Conservation (phyloP, 1,140 invertebrate species). For the Camponotus floridanus region DNA sequence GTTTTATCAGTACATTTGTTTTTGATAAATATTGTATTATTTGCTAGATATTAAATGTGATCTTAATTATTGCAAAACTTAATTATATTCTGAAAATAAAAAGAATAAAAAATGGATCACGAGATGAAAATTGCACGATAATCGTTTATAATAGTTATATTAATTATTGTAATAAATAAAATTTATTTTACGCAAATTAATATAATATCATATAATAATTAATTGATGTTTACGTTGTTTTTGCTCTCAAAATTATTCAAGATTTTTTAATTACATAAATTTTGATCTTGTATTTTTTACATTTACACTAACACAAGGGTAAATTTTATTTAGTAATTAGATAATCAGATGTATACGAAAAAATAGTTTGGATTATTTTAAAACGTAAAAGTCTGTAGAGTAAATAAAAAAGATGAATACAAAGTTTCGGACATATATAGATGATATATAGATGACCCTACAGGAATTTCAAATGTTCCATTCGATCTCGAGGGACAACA, state of each 20-base stretch:
- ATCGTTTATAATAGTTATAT: not conserved
- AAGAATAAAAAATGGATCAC: not conserved
- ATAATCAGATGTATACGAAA: not conserved
- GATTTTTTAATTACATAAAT: not conserved
- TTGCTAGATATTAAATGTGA: not conserved
- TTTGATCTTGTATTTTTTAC: not conserved
- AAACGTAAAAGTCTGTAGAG: not conserved
- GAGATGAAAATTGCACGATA: not conserved
- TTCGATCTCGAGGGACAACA: constrained; percentile 49
- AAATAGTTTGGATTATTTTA: constrained; percentile 4
- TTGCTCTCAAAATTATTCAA: not conserved
- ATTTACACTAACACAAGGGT: not conserved
- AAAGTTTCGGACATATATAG: constrained; percentile 30
- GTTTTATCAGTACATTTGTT: not conserved
- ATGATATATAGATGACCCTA: not conserved
- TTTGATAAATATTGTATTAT: constrained; percentile 35
- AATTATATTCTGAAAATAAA: not conserved
- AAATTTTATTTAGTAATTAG: constrained; percentile 31
- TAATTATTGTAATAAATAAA: not conserved
- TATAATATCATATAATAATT: not conserved
- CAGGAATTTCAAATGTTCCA: constrained; percentile 44
- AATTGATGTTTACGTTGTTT: not conserved
- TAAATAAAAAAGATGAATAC: not conserved
- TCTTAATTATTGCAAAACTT: not conserved
- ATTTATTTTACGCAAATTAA: constrained; percentile 8